Base-by-base conservation (phyloP, 2,888 invertebrate species). In the Cheilosia pagana region DNA sequence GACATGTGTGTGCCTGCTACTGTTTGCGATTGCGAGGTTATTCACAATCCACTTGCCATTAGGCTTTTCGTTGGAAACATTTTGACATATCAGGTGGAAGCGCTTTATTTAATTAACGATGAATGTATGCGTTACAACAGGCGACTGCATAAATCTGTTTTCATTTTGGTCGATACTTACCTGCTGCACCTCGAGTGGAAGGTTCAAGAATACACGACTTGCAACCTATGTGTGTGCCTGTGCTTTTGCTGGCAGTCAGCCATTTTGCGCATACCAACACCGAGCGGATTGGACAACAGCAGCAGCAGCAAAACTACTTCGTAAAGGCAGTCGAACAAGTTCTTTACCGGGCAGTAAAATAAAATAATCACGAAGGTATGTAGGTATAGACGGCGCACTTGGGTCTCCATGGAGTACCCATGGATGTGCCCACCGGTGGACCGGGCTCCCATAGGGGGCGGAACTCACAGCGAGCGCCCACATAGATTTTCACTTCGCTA, bases 381-480 rank as follows among this genome's bases (percentile, higher is more conserved):
- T 28, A 59, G 63, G 41, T 65, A 63, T 21, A 35, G 21, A 39
- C 35, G n/a, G 43, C 53, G 55, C 21, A 55, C 23, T 57, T 23
- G 53, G 28, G 53, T 45, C 59, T 71, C 68, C 67, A 52, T 55
- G 62, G 72, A 63, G 57, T 50, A 53, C 52, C 39, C 53, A 41
- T 70, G 43, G 43, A 63, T 65, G 60, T 50, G 59, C 28, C 60
- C 45, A 14, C 67, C 28, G 53, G 35, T 35, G 10, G 10, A 12
- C 35, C 12, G 35, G 35, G 12, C 12, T 35, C 35, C 12, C 71
- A 48, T 76, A 45, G 70, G 74, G 83, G 83, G 83, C 83, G 79
- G 68, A 75, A 70, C 83, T 79, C 79, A 63, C 41, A 70, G 79
- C 74, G 12, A 75, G 68, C 74, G 83, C 83, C 70, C 79, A 83